Percentiles rank a stretch among this genome's conserved stretches.
Evolutionary conservation across 2,797 vertebrate species (phyloP).

Genomic region (Ceryle rudis): DNA sequence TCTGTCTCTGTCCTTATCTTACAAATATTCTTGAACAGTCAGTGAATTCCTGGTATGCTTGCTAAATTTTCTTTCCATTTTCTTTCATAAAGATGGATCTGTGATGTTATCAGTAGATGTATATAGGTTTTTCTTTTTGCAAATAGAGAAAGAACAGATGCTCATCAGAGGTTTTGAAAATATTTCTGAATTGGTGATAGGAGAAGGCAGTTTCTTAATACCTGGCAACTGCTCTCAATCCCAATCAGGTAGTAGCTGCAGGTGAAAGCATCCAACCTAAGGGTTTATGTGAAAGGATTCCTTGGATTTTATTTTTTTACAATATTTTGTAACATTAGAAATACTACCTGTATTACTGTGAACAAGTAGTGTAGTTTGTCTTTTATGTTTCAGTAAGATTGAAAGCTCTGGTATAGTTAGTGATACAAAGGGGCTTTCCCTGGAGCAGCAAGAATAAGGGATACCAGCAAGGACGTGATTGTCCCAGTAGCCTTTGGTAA

Average conservation of each 20-base stretch:
- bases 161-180: background rate
- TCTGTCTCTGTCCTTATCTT: background rate
- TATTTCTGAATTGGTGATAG: background rate
- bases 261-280: background rate
- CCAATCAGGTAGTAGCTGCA: background rate
- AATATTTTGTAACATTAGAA: background rate
- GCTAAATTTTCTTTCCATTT: background rate
- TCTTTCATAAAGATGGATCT: background rate
- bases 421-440: background rate
- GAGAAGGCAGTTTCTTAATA: background rate
- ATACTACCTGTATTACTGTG: background rate
- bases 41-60: background rate
- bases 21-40: background rate
- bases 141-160: background rate
- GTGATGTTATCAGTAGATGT: background rate
- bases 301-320: background rate
- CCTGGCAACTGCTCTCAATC: background rate
- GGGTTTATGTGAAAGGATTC: background rate
- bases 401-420: background rate
- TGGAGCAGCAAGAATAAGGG: background rate
- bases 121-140: background rate
- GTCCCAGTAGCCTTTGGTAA: background rate
- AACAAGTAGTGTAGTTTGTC: background rate
- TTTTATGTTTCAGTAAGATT: background rate
- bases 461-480: background rate